Conservation (phyloP, 2,113 vertebrate species). For the Dromaius novaehollandiae region DNA sequence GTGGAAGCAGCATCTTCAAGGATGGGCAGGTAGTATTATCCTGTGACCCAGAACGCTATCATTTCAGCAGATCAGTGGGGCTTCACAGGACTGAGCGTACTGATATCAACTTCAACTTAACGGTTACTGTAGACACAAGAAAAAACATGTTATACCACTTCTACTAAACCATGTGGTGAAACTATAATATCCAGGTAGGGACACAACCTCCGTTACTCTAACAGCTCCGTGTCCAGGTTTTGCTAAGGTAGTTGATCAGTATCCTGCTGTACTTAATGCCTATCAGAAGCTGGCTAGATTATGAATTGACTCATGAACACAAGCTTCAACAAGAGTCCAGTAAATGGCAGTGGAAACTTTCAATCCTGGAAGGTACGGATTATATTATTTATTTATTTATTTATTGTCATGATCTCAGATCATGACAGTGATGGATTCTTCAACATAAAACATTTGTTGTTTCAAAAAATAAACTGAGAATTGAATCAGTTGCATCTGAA, state of each 20-base stretch:
- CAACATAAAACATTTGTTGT: not conserved
- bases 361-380: not conserved
- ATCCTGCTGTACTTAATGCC: not conserved
- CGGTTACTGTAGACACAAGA: not conserved
- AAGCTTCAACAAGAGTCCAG: not conserved
- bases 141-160: not conserved
- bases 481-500: not conserved
- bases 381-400: not conserved
- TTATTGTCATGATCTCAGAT: not conserved
- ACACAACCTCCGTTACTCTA: not conserved
- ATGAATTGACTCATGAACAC: not conserved
- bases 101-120: not conserved
- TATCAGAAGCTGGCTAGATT: not conserved
- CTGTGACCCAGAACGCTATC: not conserved
- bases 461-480: not conserved
- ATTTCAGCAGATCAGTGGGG: not conserved
- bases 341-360: not conserved
- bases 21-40: not conserved
- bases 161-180: not conserved
- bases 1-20: not conserved
- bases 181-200: not conserved
- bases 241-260: not conserved
- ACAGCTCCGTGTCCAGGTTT: not conserved
- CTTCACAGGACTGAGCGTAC: not conserved
- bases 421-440: not conserved